A percentile compares a stretch with the other conserved stretches of the same genome.
Conservation (phyloP, 2,797 vertebrate genomes). For the Bradypodion ventrale region DNA sequence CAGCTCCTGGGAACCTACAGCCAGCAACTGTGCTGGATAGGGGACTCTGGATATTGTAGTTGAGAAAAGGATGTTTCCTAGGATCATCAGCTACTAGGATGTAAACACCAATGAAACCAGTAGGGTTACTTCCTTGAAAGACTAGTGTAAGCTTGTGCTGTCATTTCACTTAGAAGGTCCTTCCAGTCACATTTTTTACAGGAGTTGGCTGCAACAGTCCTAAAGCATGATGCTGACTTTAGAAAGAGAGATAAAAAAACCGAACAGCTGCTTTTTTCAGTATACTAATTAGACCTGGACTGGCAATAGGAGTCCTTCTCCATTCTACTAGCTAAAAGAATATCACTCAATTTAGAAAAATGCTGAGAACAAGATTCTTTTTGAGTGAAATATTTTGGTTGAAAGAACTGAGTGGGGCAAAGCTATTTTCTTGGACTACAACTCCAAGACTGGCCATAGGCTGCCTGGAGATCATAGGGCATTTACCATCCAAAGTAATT, state of each 20-base stretch:
- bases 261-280: too few species aligned
- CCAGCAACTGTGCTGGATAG: too few species aligned
- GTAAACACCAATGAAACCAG: background rate
- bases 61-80: too few species aligned
- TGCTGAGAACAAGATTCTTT: background rate
- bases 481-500: too few species aligned
- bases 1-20: too few species aligned
- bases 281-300: background rate
- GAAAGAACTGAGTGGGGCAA: too few species aligned
- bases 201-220: background rate
- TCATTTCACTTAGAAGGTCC: conserved; percentile 32
- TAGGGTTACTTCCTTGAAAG: background rate
- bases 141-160: background rate
- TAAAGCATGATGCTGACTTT: conserved; percentile 16
- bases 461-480: too few species aligned
- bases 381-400: too few species aligned
- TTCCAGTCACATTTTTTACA: rapidly evolving
- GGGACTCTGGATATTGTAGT: too few species aligned
- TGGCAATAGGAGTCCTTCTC: background rate
- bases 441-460: too few species aligned
- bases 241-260: background rate
- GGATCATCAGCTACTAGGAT: background rate
- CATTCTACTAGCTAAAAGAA: background rate
- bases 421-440: too few species aligned
- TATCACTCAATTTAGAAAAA: background rate